Evolutionary conservation across 1,140 invertebrate species (phyloP).

Genomic region (Lasioglossum albipes): DNA sequence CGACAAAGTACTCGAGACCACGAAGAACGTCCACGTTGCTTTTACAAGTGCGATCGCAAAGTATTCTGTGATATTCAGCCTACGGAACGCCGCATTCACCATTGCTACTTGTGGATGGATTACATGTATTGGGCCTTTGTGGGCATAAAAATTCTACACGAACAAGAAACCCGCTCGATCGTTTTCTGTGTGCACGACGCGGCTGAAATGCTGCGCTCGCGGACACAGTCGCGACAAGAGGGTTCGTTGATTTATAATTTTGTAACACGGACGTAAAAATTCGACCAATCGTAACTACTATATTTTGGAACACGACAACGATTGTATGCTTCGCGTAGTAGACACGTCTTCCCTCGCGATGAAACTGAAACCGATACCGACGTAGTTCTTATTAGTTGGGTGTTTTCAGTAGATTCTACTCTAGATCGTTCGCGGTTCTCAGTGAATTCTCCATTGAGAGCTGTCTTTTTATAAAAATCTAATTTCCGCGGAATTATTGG

Average conservation of each 20-base stretch:
- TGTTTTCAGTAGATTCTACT: constrained; percentile 4
- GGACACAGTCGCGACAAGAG: constrained; percentile 1
- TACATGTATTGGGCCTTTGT: constrained; percentile 76
- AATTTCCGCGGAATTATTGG: constrained; percentile 40
- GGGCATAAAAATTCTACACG: constrained; percentile 76
- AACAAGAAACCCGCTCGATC: constrained; percentile 66
- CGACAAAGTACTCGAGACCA: not conserved
- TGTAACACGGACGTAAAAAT: constrained; percentile 26
- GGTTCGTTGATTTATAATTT: constrained; percentile 47
- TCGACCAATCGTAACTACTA: constrained; percentile 18
- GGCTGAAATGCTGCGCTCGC: too few species aligned
- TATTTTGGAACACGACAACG: constrained; percentile 44
- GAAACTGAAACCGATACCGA: not conserved
- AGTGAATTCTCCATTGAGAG: not conserved
- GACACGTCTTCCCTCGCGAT: not conserved
- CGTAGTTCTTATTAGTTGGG: not conserved
- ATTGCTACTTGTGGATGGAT: constrained; percentile 77
- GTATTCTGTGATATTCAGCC: constrained; percentile 68
- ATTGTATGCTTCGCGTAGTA: constrained; percentile 28
- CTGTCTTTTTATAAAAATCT: constrained; percentile 53
- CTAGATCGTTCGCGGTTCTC: constrained; percentile 1
- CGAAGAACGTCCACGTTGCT: not conserved
- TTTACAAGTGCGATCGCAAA: constrained; percentile 23
- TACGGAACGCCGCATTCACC: constrained; percentile 64
- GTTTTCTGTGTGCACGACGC: constrained; percentile 2